Base-by-base conservation (phyloP, 2,888 invertebrate genomes). In the Heliothis peltigera region DNA sequence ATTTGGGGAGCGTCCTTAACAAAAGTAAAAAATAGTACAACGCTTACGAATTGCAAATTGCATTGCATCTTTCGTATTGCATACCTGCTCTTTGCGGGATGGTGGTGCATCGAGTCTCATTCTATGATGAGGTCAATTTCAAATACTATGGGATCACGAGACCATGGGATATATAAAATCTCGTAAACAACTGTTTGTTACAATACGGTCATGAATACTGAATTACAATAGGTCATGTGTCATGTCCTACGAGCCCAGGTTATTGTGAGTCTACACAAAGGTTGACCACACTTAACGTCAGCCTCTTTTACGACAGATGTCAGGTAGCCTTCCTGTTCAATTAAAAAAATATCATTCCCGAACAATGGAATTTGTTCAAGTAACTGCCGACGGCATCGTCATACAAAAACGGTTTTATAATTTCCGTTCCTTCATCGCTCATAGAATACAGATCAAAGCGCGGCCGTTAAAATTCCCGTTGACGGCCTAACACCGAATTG, bases 381-480 rank as follows among this genome's bases (percentile, higher is more conserved):
- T 42, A 51, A 60, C 39, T 54, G 68, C 62, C 19, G 46, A 60
- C 64, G 63, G 17, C 22, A 52, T 61, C 21, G 58, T 46, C 64
- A 47, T 46, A 71, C 83, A 56, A 82, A 86, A 88, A 86, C 77
- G 80, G 85, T 81, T 84, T 88, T 88, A 88, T 89, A 85, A 85
- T 87, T 87, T 93, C 93, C 93, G 91, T 83, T 88, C 76, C 73
- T 72, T 63, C 63, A 68, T 72, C 81, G 81, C 79, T 75, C 66
- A 72, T 73, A 71, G 92, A 89, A 92, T 92, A 90, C 83, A 87
- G 88, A 91, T 82, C 83, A 69, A 75, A 82, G 68, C 63, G 64
- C 69, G 42, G 64, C 91, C 91, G 91, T 91, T 92, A 90, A 68
- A 84, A 84, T 80, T 88, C 85, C 90, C 89, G 87, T 91, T 90